These are phyloP conservation scores for Polydrusus tereticollis DNA, from an alignment of 2,888 invertebrate genomes.

Conservation along the genomic window DNA sequence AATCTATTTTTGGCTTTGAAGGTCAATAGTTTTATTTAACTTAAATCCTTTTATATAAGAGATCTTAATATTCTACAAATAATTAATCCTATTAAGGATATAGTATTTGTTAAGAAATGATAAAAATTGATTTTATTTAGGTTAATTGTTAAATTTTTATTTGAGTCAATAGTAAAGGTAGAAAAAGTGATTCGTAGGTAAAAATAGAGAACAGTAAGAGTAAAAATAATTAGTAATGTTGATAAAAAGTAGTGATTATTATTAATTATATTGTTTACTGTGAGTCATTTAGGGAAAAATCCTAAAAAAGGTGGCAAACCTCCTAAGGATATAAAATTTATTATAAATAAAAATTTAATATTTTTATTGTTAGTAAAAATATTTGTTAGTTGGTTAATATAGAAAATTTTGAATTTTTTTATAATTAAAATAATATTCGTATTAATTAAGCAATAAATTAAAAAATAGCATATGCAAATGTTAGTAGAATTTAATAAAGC, in stretches of 20 bases:
- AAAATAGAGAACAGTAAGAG: slow-evolving; percentile 53
- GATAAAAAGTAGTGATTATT: slow-evolving; percentile 67
- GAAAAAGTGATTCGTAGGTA: slow-evolving; percentile 71
- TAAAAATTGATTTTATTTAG: too few species aligned
- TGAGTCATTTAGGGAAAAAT: slow-evolving; percentile 74
- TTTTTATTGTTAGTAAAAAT: slow-evolving; percentile 63
- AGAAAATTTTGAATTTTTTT: slow-evolving; percentile 68
- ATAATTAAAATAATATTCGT: slow-evolving; percentile 68
- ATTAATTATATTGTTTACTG: slow-evolving; percentile 70
- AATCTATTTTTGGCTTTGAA: slow-evolving; percentile 75
- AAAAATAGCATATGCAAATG: slow-evolving; percentile 63
- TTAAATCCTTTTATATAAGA: slow-evolving; percentile 69
- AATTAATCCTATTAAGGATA: too few species aligned
- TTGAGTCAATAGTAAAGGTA: slow-evolving; percentile 62
- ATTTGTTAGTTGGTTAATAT: slow-evolving; percentile 70
- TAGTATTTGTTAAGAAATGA: too few species aligned
- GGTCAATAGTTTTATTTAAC: slow-evolving; percentile 75
- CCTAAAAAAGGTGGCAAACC: slow-evolving; percentile 74
- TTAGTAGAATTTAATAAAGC: too few species aligned
- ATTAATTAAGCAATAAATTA: slow-evolving; percentile 67
- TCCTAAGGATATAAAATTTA: slow-evolving; percentile 72
- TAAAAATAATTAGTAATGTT: slow-evolving; percentile 65
- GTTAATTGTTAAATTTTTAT: background rate
- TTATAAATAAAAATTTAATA: slow-evolving; percentile 69
- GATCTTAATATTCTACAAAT: slow-evolving; percentile 49